These are phyloP conservation scores for Lasioglossum zephyrum DNA, from an alignment of 2,888 invertebrate species.

Conservation along the genomic window DNA sequence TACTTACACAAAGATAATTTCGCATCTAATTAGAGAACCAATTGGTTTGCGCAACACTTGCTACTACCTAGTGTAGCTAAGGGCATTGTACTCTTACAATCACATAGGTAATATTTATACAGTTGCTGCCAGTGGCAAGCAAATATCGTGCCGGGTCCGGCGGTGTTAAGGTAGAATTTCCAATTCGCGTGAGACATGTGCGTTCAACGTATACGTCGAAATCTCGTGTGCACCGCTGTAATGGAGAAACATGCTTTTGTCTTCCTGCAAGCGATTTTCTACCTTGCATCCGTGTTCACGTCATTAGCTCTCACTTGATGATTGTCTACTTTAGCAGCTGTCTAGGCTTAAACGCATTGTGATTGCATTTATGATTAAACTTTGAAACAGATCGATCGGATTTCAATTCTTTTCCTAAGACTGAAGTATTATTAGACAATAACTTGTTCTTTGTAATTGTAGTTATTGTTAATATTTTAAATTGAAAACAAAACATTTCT, in stretches of 20 bases:
- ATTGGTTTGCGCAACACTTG: neutral
- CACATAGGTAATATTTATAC: neutral
- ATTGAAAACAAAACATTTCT: too few species aligned
- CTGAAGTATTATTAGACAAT: neutral
- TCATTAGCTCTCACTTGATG: neutral
- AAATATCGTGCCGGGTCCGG: neutral
- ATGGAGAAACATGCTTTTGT: neutral
- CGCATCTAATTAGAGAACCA: neutral
- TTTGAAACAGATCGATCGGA: neutral
- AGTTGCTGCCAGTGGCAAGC: neutral
- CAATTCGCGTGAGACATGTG: neutral
- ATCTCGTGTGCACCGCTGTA: neutral
- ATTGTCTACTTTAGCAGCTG: neutral
- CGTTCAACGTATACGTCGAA: neutral
- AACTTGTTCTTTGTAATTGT: neutral
- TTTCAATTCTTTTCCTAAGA: neutral
- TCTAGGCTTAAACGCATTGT: neutral
- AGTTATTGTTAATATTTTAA: too few species aligned
- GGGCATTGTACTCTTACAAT: neutral
- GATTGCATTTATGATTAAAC: neutral
- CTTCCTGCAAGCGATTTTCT: neutral
- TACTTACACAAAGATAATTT: neutral
- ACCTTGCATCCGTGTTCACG: neutral
- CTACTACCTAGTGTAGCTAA: neutral
- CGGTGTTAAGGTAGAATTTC: slow-evolving; percentile 1